A percentile compares a stretch with the other conserved stretches of the same genome.
These are phyloP conservation scores for Ceratina calcarata DNA, from an alignment of 1,140 invertebrate genomes.

Conservation along the genomic window DNA sequence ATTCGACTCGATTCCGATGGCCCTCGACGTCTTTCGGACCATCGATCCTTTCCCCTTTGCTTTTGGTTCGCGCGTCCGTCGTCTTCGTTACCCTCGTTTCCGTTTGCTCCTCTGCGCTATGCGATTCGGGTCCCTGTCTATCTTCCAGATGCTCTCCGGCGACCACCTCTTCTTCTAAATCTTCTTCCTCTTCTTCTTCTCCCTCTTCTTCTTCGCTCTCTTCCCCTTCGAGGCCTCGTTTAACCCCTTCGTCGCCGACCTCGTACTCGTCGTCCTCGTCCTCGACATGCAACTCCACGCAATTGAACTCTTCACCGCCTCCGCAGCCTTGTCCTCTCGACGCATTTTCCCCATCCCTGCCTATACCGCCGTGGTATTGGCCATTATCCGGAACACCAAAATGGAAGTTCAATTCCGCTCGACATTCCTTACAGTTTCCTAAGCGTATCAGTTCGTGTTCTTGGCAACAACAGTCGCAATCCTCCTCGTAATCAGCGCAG, in stretches of 20 bases:
- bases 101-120: not conserved
- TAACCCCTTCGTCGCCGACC: constrained; percentile 60
- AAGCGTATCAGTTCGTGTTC: constrained; percentile 86
- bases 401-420: constrained; percentile 75
- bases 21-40: not conserved
- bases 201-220: not conserved
- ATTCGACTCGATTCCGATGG: not conserved
- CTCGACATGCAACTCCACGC: constrained; percentile 57
- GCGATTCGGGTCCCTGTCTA: not conserved
- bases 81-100: not conserved
- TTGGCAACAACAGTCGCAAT: constrained; percentile 86
- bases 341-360: constrained; percentile 30
- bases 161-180: not conserved
- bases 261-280: constrained; percentile 68
- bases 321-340: constrained; percentile 39
- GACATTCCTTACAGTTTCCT: constrained; percentile 81
- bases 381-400: constrained; percentile 61
- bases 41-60: constrained; percentile 12
- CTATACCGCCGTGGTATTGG: constrained; percentile 28
- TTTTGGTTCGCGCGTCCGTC: constrained; percentile 1
- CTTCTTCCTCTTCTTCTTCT: constrained; percentile 1
- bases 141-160: not conserved
- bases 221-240: constrained; percentile 27
- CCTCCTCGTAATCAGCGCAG: constrained; percentile 89
- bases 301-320: constrained; percentile 43